Evolutionary conservation across 2,113 vertebrate genomes (phyloP).

Genomic region (Solenodon paradoxus): DNA sequence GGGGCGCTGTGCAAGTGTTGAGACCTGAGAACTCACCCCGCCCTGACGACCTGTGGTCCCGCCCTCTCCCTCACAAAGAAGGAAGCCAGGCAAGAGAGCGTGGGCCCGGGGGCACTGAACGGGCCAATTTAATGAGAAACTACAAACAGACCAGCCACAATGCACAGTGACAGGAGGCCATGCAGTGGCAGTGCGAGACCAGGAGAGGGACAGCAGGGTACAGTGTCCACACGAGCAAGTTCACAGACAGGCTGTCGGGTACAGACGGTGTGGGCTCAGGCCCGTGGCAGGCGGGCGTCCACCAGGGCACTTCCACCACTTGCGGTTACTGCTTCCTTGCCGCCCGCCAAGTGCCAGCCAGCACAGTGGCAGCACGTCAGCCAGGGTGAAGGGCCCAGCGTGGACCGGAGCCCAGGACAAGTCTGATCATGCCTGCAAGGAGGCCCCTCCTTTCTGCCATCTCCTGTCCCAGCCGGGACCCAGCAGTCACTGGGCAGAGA

Average conservation of each 20-base stretch:
- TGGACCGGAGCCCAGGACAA: neutral
- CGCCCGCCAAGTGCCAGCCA: neutral
- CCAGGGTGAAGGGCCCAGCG: neutral
- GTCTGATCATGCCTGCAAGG: neutral
- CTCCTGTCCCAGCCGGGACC: neutral
- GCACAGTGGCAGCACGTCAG: neutral
- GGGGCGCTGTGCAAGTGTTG: neutral
- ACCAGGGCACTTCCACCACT: neutral
- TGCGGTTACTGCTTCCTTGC: conserved; percentile 4
- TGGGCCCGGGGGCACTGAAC: conserved; percentile 51
- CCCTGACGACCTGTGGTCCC: neutral
- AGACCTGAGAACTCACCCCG: neutral
- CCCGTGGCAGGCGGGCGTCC: neutral
- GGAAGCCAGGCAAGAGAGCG: conserved; percentile 64
- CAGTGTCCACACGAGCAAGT: neutral
- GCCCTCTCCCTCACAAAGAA: conserved; percentile 55
- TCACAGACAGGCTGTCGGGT: neutral
- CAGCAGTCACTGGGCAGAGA: neutral
- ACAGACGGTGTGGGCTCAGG: conserved; percentile 8
- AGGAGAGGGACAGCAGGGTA: conserved; percentile 38
- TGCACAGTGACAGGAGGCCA: conserved; percentile 71
- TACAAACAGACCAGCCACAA: conserved; percentile 61
- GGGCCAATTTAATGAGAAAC: conserved; percentile 76
- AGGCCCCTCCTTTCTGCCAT: neutral
- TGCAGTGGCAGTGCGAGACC: conserved; percentile 57